Conservation (phyloP, 2,113 vertebrate genomes). For the Sialia sialis region DNA sequence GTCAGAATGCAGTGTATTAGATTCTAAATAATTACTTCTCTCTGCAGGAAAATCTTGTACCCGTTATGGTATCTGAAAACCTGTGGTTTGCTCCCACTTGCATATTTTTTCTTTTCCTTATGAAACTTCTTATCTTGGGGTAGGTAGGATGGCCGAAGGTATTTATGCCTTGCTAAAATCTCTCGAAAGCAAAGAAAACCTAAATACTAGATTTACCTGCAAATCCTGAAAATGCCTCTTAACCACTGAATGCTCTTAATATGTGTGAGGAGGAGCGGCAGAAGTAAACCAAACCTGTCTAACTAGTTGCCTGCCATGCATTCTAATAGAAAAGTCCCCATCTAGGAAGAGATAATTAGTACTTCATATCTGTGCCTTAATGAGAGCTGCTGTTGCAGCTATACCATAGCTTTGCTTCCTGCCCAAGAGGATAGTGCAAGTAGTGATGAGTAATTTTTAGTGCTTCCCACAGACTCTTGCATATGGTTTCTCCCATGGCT, state of each 20-base stretch:
- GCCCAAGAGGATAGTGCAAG: not conserved
- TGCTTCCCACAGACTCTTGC: not conserved
- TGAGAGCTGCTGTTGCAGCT: not conserved
- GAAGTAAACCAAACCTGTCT: not conserved
- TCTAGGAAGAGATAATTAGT: not conserved
- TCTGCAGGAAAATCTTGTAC: not conserved
- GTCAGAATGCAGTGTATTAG: not conserved
- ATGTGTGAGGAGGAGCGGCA: not conserved
- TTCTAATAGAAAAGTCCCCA: not conserved
- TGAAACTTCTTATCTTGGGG: not conserved
- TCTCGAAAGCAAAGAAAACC: not conserved
- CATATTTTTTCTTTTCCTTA: not conserved
- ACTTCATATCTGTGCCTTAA: not conserved
- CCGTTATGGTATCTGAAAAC: not conserved
- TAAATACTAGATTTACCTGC: not conserved
- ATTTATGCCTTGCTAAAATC: not conserved
- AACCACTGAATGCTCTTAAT: not conserved
- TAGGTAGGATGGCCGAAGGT: not conserved
- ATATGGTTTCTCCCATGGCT: not conserved
- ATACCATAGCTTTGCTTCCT: fast-evolving
- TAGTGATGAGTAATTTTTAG: not conserved
- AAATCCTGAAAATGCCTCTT: not conserved
- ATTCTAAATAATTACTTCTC: not conserved
- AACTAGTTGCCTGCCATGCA: not conserved
- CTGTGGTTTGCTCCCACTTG: not conserved